Evolutionary conservation across 2,113 vertebrate genomes (phyloP).

Genomic region (Pedetes capensis): DNA sequence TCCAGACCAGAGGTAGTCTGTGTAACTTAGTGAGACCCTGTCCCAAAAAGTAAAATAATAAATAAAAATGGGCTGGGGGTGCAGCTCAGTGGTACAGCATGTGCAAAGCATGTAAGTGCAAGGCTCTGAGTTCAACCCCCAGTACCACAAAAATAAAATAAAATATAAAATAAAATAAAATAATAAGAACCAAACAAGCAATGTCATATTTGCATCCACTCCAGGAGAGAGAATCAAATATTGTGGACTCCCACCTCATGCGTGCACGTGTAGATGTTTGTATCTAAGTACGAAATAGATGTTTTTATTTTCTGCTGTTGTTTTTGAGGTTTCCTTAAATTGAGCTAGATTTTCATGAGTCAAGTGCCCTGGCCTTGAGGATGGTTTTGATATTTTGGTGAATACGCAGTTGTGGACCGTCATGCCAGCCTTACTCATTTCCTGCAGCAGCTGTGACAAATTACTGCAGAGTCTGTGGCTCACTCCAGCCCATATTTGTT

Average conservation of each 20-base stretch:
- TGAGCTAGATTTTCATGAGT: neutral
- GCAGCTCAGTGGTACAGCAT: too few species aligned
- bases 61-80: too few species aligned
- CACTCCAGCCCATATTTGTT: fast-evolving
- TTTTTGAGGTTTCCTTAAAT: neutral
- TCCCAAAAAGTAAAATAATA: too few species aligned
- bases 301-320: neutral
- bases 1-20: too few species aligned
- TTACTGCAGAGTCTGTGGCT: neutral
- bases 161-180: too few species aligned
- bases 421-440: neutral
- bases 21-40: too few species aligned
- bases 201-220: neutral
- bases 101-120: too few species aligned
- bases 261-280: neutral
- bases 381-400: neutral
- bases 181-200: too few species aligned
- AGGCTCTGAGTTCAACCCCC: too few species aligned
- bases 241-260: too few species aligned
- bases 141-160: too few species aligned
- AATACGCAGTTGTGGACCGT: neutral
- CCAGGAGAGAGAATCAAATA: neutral
- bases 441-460: neutral
- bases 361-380: neutral
- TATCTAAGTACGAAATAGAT: neutral